A percentile compares a stretch with the other conserved stretches of the same genome.
Conservation (phyloP, 2,113 vertebrate species). For the Naja naja region DNA sequence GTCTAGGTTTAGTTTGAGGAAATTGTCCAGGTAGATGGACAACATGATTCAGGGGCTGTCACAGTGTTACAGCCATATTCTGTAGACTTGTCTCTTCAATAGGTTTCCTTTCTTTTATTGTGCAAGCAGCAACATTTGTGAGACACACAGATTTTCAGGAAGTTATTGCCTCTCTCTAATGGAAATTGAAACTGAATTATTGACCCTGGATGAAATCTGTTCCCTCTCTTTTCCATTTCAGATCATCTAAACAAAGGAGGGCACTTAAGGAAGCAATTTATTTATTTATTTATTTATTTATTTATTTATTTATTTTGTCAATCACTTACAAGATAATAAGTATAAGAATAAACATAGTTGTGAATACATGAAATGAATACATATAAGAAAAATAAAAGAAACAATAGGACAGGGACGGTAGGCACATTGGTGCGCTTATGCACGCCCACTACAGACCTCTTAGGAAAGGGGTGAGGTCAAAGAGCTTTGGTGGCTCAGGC, state of each 20-base stretch:
- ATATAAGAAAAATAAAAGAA: too few species aligned
- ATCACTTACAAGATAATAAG: too few species aligned
- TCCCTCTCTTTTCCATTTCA: not conserved
- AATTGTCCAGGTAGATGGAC: not conserved
- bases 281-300: too few species aligned
- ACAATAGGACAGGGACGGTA: too few species aligned
- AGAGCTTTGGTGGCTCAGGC: too few species aligned
- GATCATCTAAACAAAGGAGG: not conserved
- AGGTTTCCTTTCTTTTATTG: not conserved
- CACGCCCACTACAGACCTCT: too few species aligned
- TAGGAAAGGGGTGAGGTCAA: too few species aligned
- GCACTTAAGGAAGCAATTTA: not conserved
- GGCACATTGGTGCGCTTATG: too few species aligned
- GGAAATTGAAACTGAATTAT: not conserved
- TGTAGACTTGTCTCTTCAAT: not conserved
- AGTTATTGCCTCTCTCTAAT: not conserved
- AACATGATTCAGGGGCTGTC: not conserved
- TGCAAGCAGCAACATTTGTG: not conserved
- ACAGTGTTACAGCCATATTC: not conserved
- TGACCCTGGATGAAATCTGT: not conserved
- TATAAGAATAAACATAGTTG: too few species aligned
- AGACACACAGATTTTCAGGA: not conserved
- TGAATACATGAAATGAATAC: too few species aligned
- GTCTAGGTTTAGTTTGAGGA: not conserved
- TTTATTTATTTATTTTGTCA: too few species aligned